Evolutionary conservation across 2,888 invertebrate genomes (phyloP).

Genomic region (Nomada ruficornis): DNA sequence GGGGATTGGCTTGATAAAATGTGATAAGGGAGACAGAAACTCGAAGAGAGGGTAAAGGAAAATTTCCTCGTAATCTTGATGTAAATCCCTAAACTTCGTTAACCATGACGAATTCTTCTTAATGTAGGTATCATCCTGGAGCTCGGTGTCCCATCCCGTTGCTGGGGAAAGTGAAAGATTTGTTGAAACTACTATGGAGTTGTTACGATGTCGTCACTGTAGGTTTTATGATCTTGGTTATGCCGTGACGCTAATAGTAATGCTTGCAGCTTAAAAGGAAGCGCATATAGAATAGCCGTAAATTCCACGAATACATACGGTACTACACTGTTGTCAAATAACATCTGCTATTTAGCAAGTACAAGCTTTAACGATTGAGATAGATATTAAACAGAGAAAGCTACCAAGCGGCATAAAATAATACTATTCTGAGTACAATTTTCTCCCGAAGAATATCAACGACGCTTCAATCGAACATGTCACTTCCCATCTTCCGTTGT

Average conservation of each 20-base stretch:
- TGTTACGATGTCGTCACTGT: not conserved
- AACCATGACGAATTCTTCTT: no score
- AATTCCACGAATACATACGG: not conserved
- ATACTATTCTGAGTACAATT: no score
- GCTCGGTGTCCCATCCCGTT: not conserved
- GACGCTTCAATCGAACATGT: not conserved
- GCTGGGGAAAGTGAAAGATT: not conserved
- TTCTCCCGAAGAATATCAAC: not conserved
- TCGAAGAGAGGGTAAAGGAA: not conserved
- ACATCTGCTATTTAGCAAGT: not conserved
- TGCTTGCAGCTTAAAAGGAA: conserved; percentile 2
- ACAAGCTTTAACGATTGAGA: no score
- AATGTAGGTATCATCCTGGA: not conserved
- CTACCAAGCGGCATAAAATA: no score
- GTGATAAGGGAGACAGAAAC: not conserved
- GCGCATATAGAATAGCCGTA: not conserved
- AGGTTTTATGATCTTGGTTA: conserved; percentile 5
- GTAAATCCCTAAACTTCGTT: not conserved
- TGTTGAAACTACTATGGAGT: conserved; percentile 1
- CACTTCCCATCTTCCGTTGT: not conserved
- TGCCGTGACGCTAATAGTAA: not conserved
- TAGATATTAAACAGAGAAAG: not conserved
- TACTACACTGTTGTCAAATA: no score
- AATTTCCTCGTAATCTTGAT: not conserved
- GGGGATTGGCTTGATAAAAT: not conserved